Percentiles rank a stretch among this genome's conserved stretches.
These are phyloP conservation scores for Pristionchus arcanus DNA, from an alignment of 2,888 invertebrate species.

Conservation along the genomic window DNA sequence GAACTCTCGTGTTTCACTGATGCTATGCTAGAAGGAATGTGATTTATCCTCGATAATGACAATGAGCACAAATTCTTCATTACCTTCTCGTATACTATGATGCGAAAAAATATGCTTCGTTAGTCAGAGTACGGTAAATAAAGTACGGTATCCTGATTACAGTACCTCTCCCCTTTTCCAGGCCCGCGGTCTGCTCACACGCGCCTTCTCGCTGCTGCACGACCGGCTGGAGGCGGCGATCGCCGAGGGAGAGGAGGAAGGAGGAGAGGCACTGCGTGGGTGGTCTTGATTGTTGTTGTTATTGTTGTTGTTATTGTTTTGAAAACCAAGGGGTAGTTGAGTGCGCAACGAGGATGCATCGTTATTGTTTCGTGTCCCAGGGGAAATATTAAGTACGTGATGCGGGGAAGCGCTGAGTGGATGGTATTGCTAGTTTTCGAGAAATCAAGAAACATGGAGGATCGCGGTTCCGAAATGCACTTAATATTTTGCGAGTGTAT, in stretches of 20 bases:
- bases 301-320: neutral
- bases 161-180: slow-evolving; percentile 1
- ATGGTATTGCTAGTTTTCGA: too few species aligned
- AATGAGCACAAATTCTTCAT: neutral
- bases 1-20: neutral
- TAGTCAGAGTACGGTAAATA: neutral
- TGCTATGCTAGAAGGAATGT: too few species aligned
- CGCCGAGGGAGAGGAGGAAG: neutral
- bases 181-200: slow-evolving; percentile 63
- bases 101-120: too few species aligned
- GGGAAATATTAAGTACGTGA: too few species aligned
- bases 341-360: too few species aligned
- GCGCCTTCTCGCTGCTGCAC: slow-evolving; percentile 71
- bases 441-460: too few species aligned
- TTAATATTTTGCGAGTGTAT: too few species aligned
- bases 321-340: neutral
- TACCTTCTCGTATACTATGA: too few species aligned
- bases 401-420: too few species aligned
- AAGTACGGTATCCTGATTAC: neutral
- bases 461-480: too few species aligned
- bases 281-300: neutral
- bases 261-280: slow-evolving; percentile 38
- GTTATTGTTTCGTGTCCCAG: too few species aligned
- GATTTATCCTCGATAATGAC: too few species aligned
- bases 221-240: slow-evolving; percentile 58